Conservation (phyloP, 2,888 invertebrate genomes). For the Dexiosoma caninum region DNA sequence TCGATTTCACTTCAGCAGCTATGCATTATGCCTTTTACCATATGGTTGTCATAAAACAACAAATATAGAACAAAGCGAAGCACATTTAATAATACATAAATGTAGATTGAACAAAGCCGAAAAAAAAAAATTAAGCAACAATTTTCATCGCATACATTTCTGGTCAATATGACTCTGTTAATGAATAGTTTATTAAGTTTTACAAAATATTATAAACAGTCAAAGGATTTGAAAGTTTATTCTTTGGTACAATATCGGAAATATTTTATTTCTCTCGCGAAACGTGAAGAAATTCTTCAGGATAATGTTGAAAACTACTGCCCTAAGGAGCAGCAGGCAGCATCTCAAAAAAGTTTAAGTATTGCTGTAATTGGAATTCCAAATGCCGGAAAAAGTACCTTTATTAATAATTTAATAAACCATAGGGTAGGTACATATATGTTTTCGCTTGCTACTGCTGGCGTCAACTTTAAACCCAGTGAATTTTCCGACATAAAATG, state of each 20-base stretch:
- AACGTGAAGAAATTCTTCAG: background rate
- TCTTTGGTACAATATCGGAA: background rate
- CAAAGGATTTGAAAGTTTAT: background rate
- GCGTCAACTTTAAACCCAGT: too few species aligned
- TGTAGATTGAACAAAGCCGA: too few species aligned
- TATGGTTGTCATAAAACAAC: too few species aligned
- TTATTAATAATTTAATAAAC: slow-evolving; percentile 91
- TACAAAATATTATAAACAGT: slow-evolving; percentile 14
- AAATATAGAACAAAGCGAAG: too few species aligned
- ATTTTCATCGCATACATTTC: background rate
- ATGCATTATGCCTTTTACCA: too few species aligned
- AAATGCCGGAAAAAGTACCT: slow-evolving; percentile 96
- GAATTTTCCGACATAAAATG: too few species aligned
- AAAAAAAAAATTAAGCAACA: background rate
- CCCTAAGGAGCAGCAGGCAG: background rate
- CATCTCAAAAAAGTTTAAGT: slow-evolving; percentile 68
- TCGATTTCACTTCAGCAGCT: too few species aligned
- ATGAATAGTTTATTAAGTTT: slow-evolving; percentile 37
- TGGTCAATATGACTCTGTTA: slow-evolving; percentile 33
- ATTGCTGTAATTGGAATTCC: slow-evolving; percentile 95
- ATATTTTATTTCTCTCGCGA: slow-evolving; percentile 2
- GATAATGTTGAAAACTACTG: background rate
- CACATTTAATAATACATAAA: too few species aligned
- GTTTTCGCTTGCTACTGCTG: too few species aligned
- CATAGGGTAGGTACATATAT: slow-evolving; percentile 82